These are phyloP conservation scores for Drosophila koepferae DNA, from an alignment of 2,888 invertebrate species.

Conservation along the genomic window DNA sequence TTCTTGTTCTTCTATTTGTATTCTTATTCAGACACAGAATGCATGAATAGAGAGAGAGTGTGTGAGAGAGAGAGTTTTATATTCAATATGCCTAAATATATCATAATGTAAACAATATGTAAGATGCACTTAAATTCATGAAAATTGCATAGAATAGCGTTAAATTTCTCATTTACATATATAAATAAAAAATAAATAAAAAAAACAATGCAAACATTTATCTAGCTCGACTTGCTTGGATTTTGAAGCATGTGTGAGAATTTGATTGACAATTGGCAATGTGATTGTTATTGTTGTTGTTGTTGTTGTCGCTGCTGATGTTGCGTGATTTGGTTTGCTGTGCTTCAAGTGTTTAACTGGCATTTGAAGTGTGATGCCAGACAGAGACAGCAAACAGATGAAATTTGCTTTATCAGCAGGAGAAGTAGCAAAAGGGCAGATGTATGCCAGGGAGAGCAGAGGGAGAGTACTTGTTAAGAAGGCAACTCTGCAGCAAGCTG, in stretches of 20 bases:
- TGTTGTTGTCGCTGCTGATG: constrained; percentile 12
- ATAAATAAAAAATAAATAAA: not conserved
- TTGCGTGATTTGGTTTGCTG: constrained; percentile 27
- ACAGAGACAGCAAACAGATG: constrained; percentile 7
- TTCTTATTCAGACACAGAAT: no score
- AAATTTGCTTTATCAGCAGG: constrained; percentile 36
- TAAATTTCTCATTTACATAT: not conserved
- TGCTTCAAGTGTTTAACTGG: constrained; percentile 31
- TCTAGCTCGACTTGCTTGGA: not conserved
- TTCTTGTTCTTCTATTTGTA: no score
- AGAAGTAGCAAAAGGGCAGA: constrained; percentile 1
- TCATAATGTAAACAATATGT: not conserved
- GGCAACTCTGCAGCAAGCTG: constrained; percentile 25
- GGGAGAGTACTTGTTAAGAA: constrained; percentile 1
- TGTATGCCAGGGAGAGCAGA: not conserved
- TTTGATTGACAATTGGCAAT: constrained; percentile 27
- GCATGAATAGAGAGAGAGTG: no score
- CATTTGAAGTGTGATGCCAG: constrained; percentile 26
- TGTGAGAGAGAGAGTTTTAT: not conserved
- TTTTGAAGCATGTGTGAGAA: constrained; percentile 5
- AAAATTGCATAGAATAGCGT: not conserved
- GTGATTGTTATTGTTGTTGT: not conserved
- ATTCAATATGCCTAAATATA: no score
- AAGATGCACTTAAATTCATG: not conserved
- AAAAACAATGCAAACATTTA: not conserved